Evolutionary conservation across 92 coral and sea anemone genomes (phyloP), one percentile per base, ranked within the genome.

Genomic region (Phenganax marumi): DNA sequence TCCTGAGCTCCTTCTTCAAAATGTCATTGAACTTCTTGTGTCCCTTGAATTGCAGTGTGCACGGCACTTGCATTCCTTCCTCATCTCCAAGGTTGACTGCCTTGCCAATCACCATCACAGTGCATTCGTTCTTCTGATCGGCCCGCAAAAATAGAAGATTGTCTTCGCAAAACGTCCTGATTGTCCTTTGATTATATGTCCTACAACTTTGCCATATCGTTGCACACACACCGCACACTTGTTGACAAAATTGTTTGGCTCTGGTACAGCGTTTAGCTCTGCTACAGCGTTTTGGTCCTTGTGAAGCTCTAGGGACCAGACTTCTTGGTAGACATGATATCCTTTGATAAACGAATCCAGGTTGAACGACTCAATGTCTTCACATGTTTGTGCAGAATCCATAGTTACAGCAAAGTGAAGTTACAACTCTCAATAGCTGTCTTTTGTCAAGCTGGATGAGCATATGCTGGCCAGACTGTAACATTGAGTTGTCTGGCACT

Each of bases 1-100:
- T 46, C 25, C 23, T 79, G 78, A 68, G 73, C 69, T 85, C 70
- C 55, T 79, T n/a, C n/a, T n/a, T n/a, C n/a, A n/a, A n/a, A n/a
- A n/a, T n/a, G n/a, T n/a, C n/a, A n/a, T n/a, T n/a, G n/a, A n/a
- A 82, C 58, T 56, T 82, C 47, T 68, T 78, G 79, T 64, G 57
- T 77, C 86, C 87, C 81, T 69, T 81, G 86, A 86, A 86, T 73
- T 74, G 25, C 85, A 82, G 79, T 49, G 86, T 86, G 87, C 89
- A 75, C 60, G 89, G 87, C 79, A 86, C 86, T 81, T 86, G 86
- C 86, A 81, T 86, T 14, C 23, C 88, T 76, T 85, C 78, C 85
- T 74, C 80, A 85, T 85, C 80, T 77, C 84, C 88, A 66, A 69
- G 63, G 84, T 85, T 85, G 55, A 85, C 70, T 50, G 77, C 79